Base-by-base conservation (phyloP, 2,797 vertebrate species). In the Acanthis flammea region DNA sequence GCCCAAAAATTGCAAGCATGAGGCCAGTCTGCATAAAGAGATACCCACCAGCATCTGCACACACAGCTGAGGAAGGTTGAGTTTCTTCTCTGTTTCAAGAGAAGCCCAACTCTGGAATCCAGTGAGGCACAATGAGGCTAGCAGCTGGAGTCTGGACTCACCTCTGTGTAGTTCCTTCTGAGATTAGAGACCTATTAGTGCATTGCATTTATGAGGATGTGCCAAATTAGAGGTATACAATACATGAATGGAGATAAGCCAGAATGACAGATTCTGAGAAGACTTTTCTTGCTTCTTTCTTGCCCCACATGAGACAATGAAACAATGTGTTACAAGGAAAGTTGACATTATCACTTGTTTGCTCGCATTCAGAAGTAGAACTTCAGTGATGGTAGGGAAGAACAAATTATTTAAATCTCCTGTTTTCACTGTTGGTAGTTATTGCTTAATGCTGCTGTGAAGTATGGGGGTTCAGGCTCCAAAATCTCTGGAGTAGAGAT, bases 121-220 rank as follows among this genome's bases (percentile, higher is more conserved):
- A 44, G 71, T 12, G 27, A 51, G 37, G 61, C 8, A 23, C n/a
- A 8, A 2, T 0, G 0, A 5, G 63, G 39, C 45, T 60, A 63
- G 31, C 19, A 19, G 8, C 45, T 44, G 28, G 15, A 44, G 23
- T 16, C 28, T 51, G 54, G 7, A 9, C 23, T 19, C 0, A 0
- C 28, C 28, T 45, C n/a, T 24, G 0, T 16, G 12, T 6, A 21
- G 15, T 5, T 24, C 28, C 30, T 51, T 28, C 39, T 30, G 11
- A 24, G 13, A 45, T n/a, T 21, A 45, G 53, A 67, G n/a, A 75
- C 13, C n/a, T 51, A 27, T 19, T 28, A 22, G 6, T 4, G 17
- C 4, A 14, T 45, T 18, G 7, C 50, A 47, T 28, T 88, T 58
- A 39, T 28, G 13, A 65, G 22, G 16, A 21, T 53, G 18, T 17